Conservation (phyloP, 2,888 invertebrate genomes). For the Atrina japonica region DNA sequence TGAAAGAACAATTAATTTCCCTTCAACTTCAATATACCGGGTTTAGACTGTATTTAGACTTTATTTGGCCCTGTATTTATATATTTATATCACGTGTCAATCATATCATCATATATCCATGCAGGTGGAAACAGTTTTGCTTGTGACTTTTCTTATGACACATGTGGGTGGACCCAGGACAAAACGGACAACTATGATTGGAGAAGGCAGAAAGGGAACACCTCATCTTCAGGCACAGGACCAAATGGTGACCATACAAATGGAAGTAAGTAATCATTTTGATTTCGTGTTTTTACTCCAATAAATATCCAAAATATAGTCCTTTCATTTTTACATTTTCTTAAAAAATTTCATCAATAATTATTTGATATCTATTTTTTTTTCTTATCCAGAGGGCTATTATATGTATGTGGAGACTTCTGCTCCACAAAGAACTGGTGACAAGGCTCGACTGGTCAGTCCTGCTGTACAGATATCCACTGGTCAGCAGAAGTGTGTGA, state of each 20-base stretch:
- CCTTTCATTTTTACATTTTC: too few species aligned
- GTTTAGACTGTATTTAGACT: too few species aligned
- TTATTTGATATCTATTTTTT: too few species aligned
- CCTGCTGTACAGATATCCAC: conserved; percentile 48
- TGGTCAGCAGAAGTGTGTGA: conserved; percentile 58
- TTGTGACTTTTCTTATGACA: conserved; percentile 67
- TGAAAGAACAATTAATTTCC: too few species aligned
- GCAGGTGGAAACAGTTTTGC: conserved; percentile 53
- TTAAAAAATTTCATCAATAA: too few species aligned
- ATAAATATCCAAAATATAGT: too few species aligned
- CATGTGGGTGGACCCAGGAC: conserved; percentile 69
- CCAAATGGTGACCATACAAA: conserved; percentile 70
- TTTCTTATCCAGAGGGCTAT: conserved; percentile 68
- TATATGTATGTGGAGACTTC: conserved; percentile 80
- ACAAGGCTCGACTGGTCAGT: conserved; percentile 81
- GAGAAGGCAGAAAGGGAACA: conserved; percentile 59
- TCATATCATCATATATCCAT: too few species aligned
- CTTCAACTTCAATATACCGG: too few species aligned
- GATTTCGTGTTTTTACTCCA: too few species aligned
- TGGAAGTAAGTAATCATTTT: conserved; percentile 53
- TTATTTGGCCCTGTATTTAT: too few species aligned
- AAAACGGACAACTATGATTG: conserved; percentile 68
- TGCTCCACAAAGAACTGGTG: conserved; percentile 83
- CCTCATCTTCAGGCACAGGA: conserved; percentile 61
- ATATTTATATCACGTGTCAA: too few species aligned